Base-by-base conservation (phyloP, 2,113 vertebrate species). In the Peromyscus maniculatus region DNA sequence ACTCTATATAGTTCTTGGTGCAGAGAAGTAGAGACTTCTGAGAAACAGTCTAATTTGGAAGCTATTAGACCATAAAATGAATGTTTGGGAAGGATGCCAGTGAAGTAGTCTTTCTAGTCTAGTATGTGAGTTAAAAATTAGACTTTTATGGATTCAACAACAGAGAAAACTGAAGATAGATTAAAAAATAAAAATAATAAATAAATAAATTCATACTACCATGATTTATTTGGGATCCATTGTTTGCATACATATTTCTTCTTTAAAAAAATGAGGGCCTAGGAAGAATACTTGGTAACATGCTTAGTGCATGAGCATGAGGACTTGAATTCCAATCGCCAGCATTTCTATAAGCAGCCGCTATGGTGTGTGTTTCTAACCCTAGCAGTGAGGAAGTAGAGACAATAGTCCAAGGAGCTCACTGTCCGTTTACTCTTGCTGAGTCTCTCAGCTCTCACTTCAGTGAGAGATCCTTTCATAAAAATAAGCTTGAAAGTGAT, bases 41-140 rank as follows among this genome's bases (percentile, higher is more conserved):
- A 46, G 36, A 84, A 46, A 26, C 1, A 19, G 0, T 64, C 55
- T 57, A 24, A 1, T 15, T 22, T 49, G 0, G 1, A 36, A n/a
- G 7, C 17, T 62, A 7, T 36, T 33, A 94, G 55, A 64, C 0
- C 2, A 57, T n/a, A 24, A 89, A n/a, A 5, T 13, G 0, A 3
- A 1, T 66, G 1, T 66, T 62, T 75, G 11, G 15, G 19, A 89
- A 97, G 3, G 62, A 12, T n/a, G 9, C 28, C 49, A 52, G 4
- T 19, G 17, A 79, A 36, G 22, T 6, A 13, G 1, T 62, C 55
- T 39, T 92, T 94, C 10, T 10, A 55, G 21, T 5, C 36, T 43
- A 84, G 55, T 7, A 33, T 12, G 0, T 57, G 9, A 62, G 13
- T 83, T 74, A 36, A 1, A 3, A 31, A 46, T 9, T 36, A 26